Percentiles rank a stretch among this genome's conserved stretches.
Conservation (phyloP, 2,797 vertebrate species). For the Notolabrus celidotus region DNA sequence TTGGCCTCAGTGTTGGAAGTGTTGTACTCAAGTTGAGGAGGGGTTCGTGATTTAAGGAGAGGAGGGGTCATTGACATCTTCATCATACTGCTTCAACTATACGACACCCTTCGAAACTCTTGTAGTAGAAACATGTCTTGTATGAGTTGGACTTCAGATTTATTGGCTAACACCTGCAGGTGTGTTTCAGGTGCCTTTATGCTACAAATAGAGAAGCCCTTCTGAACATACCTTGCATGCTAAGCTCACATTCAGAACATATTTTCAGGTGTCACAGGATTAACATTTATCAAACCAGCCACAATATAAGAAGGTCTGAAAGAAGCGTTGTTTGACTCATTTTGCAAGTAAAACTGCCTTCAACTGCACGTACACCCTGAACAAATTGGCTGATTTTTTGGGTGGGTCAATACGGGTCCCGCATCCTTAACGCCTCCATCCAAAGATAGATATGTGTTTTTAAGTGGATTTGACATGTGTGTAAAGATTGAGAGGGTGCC, state of each 20-base stretch:
- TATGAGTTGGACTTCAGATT: conserved; percentile 63
- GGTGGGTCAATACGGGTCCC: conserved; percentile 71
- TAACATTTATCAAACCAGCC: conserved; percentile 67
- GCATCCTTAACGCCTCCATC: conserved; percentile 62
- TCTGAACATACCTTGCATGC: conserved; percentile 59
- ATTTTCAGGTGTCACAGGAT: conserved; percentile 48
- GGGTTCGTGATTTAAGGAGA: conserved; percentile 27
- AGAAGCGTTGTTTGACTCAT: conserved; percentile 46
- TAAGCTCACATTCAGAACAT: conserved; percentile 44
- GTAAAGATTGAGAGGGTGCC: conserved; percentile 63
- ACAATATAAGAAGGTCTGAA: conserved; percentile 29
- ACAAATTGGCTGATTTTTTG: conserved; percentile 44
- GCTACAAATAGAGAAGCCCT: conserved; percentile 28
- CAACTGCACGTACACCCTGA: conserved; percentile 42
- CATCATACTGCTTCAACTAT: conserved; percentile 39
- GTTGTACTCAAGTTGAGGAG: conserved; percentile 36
- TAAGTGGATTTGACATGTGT: conserved; percentile 39
- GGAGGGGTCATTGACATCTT: conserved; percentile 38
- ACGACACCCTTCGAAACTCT: conserved; percentile 8
- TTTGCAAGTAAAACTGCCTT: conserved; percentile 24
- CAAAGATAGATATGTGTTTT: conserved; percentile 57
- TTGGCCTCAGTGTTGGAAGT: conserved; percentile 52
- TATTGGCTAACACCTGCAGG: conserved; percentile 65
- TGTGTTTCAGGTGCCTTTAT: conserved; percentile 53
- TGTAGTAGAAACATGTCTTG: conserved; percentile 41